Evolutionary conservation across 2,888 invertebrate species (phyloP), one percentile per base, ranked within the genome.

Genomic region (Phyto melanocephala): DNA sequence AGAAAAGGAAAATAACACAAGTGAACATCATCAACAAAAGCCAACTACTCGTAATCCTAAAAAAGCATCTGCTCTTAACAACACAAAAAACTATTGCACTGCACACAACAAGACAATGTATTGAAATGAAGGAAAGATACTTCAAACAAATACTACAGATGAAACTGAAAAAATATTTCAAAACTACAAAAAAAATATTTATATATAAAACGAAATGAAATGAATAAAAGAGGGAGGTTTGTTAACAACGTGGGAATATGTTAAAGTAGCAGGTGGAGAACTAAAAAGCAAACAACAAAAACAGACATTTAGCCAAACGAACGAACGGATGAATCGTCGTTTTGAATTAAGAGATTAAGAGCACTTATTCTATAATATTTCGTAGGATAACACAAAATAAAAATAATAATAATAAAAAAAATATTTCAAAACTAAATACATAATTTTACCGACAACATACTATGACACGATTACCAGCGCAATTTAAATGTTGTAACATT

Each of bases 251-350:
- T 79, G 79, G 67, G 67, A 74, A 60, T 60, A 42, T 54, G 28
- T 10, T 56, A 40, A 56, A 71, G 56, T 74, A 35, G 72, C 79
- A 80, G 79, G 60, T 80, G 67, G 42, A 67, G 20, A 24, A 54
- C 5, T 8, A 33, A 15, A 58, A 17, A 71, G 50, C 35, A 15
- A 20, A 28, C 17, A 68, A 54, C 11, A 40, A 65, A n/a, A 20
- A 50, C 35, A 40, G 50, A 72, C 35, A 42, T 42, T 47, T 33
- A 47, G 17, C 35, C 65, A 40, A 20, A 58, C 60, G 7, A 42
- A 22, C 17, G 15, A 13, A 60, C 13, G 8, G 37, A 40, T 24
- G 15, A 11, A 62, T 40, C 10, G 20, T 37, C 24, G 40, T 50
- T 54, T 17, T 4, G 40, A 24, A 62, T 52, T 62, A 70, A 70